Percentiles rank a stretch among this genome's conserved stretches.
phyloP scores from a whole-genome alignment of 2,888 invertebrate genomes.

The Coenonympha arcania region DNA sequence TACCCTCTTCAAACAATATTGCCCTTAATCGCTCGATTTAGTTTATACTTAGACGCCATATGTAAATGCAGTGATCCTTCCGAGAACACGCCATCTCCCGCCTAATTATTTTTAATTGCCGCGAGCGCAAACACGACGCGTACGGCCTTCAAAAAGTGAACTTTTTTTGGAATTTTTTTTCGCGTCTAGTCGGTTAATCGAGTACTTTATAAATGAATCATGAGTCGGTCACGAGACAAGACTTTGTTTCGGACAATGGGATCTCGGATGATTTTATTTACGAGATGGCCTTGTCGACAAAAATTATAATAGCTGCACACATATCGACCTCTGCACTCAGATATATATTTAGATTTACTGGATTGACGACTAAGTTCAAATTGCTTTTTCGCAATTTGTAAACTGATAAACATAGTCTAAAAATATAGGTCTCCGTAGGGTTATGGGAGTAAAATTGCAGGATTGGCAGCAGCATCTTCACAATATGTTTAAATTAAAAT shows the following conservation, averaged over 20 bases:
- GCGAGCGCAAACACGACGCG: constrained; percentile 52
- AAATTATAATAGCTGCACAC: too few species aligned
- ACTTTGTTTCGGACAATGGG: background rate
- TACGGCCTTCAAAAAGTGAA: constrained; percentile 66
- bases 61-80: constrained; percentile 71
- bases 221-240: constrained; percentile 3
- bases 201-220: constrained; percentile 43
- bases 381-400: too few species aligned
- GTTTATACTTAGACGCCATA: constrained; percentile 60
- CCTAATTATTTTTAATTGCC: constrained; percentile 75
- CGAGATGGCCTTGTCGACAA: too few species aligned
- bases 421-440: too few species aligned
- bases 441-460: too few species aligned
- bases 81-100: constrained; percentile 65
- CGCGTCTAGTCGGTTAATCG: constrained; percentile 68
- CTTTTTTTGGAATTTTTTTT: constrained; percentile 55
- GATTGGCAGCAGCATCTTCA: too few species aligned
- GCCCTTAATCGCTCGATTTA: constrained; percentile 67
- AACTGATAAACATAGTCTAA: too few species aligned
- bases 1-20: constrained; percentile 71
- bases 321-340: too few species aligned
- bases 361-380: too few species aligned
- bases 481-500: too few species aligned
- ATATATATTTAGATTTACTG: too few species aligned
- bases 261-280: too few species aligned